Evolutionary conservation across 1,140 invertebrate species (phyloP).

Genomic region (Melanaphis sacchari): DNA sequence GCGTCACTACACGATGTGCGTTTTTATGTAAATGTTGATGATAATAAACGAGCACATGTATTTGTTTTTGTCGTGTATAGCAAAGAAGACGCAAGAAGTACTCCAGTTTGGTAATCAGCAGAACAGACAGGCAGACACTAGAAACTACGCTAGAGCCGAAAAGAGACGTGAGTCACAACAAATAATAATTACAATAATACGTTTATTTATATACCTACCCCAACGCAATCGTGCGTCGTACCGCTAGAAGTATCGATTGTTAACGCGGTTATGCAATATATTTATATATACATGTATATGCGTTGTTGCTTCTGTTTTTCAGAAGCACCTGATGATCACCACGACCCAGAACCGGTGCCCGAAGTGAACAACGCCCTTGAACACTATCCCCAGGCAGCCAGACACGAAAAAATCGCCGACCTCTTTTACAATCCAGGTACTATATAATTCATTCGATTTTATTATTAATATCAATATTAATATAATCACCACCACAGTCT

Average conservation of each 20-base stretch:
- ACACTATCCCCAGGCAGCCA: not conserved
- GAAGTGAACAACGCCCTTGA: constrained; percentile 44
- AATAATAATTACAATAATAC: not conserved
- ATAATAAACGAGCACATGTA: not conserved
- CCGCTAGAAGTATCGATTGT: not conserved
- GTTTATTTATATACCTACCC: not conserved
- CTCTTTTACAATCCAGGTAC: constrained; percentile 46
- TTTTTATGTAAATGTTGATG: not conserved
- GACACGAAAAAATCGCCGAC: constrained; percentile 41
- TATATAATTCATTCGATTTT: not conserved
- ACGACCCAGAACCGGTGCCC: constrained; percentile 39
- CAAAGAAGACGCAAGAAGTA: constrained; percentile 65
- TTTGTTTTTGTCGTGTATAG: constrained; percentile 58
- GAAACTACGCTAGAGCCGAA: constrained; percentile 59
- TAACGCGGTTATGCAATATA: not conserved
- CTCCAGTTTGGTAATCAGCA: constrained; percentile 66
- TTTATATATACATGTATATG: not conserved
- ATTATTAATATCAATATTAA: not conserved
- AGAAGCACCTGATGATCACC: constrained; percentile 35
- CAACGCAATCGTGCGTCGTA: not conserved
- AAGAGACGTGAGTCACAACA: constrained; percentile 63
- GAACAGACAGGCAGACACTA: constrained; percentile 62
- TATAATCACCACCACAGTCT: not conserved
- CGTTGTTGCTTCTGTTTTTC: constrained; percentile 6
- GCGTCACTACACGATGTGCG: not conserved